Evolutionary conservation across 2,888 invertebrate species (phyloP).

Genomic region (Torymus tubicola): DNA sequence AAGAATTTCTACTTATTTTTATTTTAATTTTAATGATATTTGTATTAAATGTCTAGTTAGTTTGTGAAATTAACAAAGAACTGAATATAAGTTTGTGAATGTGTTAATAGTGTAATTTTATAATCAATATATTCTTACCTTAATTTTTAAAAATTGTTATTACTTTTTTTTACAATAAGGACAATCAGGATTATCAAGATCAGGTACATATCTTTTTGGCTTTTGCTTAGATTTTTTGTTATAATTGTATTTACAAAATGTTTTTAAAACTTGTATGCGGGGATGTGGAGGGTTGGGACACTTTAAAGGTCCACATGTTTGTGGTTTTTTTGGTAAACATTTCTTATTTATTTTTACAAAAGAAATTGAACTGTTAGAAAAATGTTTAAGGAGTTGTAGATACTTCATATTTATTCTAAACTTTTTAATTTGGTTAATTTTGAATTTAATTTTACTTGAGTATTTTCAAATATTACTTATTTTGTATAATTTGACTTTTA

Average conservation of each 20-base stretch:
- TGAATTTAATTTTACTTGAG: background rate
- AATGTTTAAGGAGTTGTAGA: constrained; percentile 23
- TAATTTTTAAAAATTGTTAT: background rate
- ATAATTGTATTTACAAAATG: constrained; percentile 19
- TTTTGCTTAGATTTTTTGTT: background rate
- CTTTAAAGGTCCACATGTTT: background rate
- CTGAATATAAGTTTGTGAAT: too few species aligned
- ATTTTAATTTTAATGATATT: constrained; percentile 19
- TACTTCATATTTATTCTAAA: constrained; percentile 33
- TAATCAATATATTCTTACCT: constrained; percentile 35
- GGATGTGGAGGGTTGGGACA: constrained; percentile 3
- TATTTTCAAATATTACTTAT: background rate
- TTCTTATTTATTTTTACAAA: constrained; percentile 18
- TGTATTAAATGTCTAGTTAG: constrained; percentile 33
- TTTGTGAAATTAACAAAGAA: background rate
- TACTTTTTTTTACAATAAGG: constrained; percentile 37
- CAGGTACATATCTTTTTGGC: constrained; percentile 12
- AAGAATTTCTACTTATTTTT: background rate
- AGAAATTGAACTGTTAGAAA: constrained; percentile 2
- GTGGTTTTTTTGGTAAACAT: background rate
- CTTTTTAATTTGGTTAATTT: constrained; percentile 25
- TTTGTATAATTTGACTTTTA: constrained; percentile 20
- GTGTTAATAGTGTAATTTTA: background rate
- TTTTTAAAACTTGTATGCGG: constrained; percentile 13
- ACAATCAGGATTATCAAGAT: constrained; percentile 47